These are phyloP conservation scores for Tethea ocularis DNA, from an alignment of 2,888 invertebrate species.

Conservation along the genomic window DNA sequence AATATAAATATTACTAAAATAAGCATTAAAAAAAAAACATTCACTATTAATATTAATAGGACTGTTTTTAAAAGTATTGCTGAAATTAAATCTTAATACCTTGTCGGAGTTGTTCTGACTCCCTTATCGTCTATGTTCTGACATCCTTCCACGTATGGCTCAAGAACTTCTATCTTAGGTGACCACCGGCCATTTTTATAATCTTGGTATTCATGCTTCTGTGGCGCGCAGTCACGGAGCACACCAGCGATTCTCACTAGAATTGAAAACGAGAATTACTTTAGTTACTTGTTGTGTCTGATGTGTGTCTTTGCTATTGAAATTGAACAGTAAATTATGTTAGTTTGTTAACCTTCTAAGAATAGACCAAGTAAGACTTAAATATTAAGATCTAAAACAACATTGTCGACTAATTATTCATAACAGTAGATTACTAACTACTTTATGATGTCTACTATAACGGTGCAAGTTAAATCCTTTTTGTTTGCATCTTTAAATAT, in stretches of 20 bases:
- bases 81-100: too few relatives aligned
- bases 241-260: constrained; percentile 84
- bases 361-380: not conserved
- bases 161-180: constrained; percentile 85
- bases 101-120: constrained; percentile 83
- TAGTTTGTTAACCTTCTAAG: not conserved
- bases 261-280: constrained; percentile 37
- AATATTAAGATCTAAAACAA: not conserved
- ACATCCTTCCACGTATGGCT: constrained; percentile 90
- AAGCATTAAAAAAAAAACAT: too few relatives aligned
- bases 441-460: not conserved
- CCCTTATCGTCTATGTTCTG: constrained; percentile 85
- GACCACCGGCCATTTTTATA: constrained; percentile 87
- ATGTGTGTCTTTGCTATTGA: constrained; percentile 7
- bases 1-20: too few relatives aligned
- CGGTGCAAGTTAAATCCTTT: not conserved
- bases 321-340: not conserved
- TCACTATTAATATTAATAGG: too few relatives aligned
- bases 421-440: not conserved
- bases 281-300: constrained; percentile 11
- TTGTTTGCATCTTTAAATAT: not conserved
- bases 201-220: constrained; percentile 86
- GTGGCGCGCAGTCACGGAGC: constrained; percentile 89
- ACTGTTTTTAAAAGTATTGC: too few relatives aligned
- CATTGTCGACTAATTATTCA: not conserved